Conservation (phyloP, 1,140 invertebrate genomes). For the Globodera ellingtonae region DNA sequence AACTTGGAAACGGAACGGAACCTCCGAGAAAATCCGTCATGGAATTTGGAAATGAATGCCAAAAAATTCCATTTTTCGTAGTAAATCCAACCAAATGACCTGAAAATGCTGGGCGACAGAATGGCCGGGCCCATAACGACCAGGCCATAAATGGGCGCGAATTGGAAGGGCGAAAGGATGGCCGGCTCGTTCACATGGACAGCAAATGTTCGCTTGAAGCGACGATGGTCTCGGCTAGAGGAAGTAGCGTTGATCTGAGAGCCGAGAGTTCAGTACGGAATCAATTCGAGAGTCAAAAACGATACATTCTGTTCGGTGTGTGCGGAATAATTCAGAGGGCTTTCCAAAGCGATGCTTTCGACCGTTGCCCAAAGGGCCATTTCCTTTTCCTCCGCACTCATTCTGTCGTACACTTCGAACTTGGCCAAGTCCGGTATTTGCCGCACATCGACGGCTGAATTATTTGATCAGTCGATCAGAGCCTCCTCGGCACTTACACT, state of each 20-base stretch:
- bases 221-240: background rate
- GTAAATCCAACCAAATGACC: slow-evolving; percentile 13
- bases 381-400: slow-evolving; percentile 19
- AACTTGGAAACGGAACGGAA: too few relatives aligned
- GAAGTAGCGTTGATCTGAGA: background rate
- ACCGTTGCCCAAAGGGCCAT: slow-evolving; percentile 21
- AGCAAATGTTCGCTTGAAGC: slow-evolving; percentile 9
- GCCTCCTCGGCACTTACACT: background rate
- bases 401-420: slow-evolving; percentile 17
- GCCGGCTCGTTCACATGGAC: slow-evolving; percentile 14
- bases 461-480: background rate
- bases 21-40: too few relatives aligned
- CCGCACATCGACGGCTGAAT: background rate
- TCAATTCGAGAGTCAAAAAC: too few relatives aligned
- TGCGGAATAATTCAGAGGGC: slow-evolving; percentile 3
- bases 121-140: slow-evolving; percentile 30
- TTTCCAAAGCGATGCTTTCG: slow-evolving; percentile 9
- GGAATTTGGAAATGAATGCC: too few relatives aligned
- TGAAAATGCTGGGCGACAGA: slow-evolving; percentile 35
- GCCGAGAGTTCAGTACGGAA: too few relatives aligned
- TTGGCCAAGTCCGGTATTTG: slow-evolving; percentile 8
- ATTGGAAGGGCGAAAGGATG: slow-evolving; percentile 33
- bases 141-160: slow-evolving; percentile 3
- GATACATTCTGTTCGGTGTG: background rate
- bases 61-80: background rate